Percentiles rank a stretch among this genome's conserved stretches.
Conservation (phyloP, 2,888 invertebrate genomes). For the Julus scanicus region DNA sequence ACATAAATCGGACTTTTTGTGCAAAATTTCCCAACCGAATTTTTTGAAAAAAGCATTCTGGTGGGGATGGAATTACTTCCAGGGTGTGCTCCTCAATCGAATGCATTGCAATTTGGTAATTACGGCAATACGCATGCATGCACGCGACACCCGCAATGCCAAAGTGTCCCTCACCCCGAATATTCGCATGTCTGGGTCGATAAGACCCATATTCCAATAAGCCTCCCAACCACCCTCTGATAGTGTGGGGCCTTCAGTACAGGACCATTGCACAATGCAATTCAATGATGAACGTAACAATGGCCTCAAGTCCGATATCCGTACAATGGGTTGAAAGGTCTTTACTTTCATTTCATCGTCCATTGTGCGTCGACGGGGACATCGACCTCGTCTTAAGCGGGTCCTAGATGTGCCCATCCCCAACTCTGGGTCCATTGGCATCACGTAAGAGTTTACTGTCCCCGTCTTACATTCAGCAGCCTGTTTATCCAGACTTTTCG, state of each 20-base stretch:
- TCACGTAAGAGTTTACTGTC: slow-evolving; percentile 33
- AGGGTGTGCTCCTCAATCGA: slow-evolving; percentile 10
- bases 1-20: background rate
- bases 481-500: slow-evolving; percentile 33
- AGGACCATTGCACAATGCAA: slow-evolving; percentile 11
- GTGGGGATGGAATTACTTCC: slow-evolving; percentile 12
- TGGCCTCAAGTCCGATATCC: slow-evolving; percentile 33
- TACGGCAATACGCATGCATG: background rate
- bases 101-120: background rate
- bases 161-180: background rate
- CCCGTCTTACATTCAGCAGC: slow-evolving; percentile 24
- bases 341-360: slow-evolving; percentile 27
- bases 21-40: background rate
- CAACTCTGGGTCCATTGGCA: slow-evolving; percentile 17
- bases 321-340: slow-evolving; percentile 22
- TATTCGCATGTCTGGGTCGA: background rate
- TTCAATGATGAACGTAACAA: slow-evolving; percentile 33
- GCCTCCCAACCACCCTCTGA: background rate
- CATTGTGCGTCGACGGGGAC: slow-evolving; percentile 19
- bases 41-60: background rate
- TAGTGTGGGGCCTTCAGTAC: slow-evolving; percentile 12
- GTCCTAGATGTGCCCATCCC: slow-evolving; percentile 20
- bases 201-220: background rate
- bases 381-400: slow-evolving; percentile 33
- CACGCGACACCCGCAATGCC: background rate